Conservation (phyloP, 1,140 invertebrate genomes). For the Coenobita brevimanus region DNA sequence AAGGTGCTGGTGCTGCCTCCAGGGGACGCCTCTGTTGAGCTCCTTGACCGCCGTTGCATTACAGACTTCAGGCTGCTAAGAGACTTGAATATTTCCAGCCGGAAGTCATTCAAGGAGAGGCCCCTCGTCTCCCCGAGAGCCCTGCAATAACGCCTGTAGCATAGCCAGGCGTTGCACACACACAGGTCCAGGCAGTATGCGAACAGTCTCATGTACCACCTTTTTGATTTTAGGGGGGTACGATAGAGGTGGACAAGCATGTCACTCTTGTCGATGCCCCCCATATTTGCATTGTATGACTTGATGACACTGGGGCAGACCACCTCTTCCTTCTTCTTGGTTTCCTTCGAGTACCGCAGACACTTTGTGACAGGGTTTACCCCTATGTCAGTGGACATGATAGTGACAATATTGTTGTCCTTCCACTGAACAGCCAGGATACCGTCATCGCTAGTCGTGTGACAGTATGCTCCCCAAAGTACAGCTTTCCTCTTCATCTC, state of each 20-base stretch:
- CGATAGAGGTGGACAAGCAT: slow-evolving; percentile 39
- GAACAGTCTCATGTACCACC: slow-evolving; percentile 49
- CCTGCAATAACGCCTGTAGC: slow-evolving; percentile 21
- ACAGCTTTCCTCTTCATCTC: not conserved
- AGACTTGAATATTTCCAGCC: slow-evolving; percentile 18
- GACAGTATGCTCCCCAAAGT: not conserved
- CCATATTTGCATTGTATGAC: slow-evolving; percentile 28
- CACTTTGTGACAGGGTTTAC: not conserved
- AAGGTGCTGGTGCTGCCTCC: not conserved
- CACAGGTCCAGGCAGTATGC: slow-evolving; percentile 15
- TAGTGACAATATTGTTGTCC: slow-evolving; percentile 37
- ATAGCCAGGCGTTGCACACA: slow-evolving; percentile 7
- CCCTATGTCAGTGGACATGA: slow-evolving; percentile 24
- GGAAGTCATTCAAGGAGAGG: slow-evolving; percentile 13
- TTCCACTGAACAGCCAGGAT: slow-evolving; percentile 29
- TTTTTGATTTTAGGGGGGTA: slow-evolving; percentile 27
- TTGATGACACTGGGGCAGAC: slow-evolving; percentile 36
- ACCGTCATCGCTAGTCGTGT: slow-evolving; percentile 17
- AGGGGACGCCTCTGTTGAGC: not conserved
- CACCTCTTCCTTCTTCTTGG: slow-evolving; percentile 43
- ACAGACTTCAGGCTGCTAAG: not conserved
- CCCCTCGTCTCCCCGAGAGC: not conserved
- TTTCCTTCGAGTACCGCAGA: slow-evolving; percentile 10
- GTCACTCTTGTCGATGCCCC: slow-evolving; percentile 49
- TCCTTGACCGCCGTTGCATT: not conserved